Evolutionary conservation across 2,113 vertebrate genomes (phyloP).

Genomic region (Todiramphus saurophagus): DNA sequence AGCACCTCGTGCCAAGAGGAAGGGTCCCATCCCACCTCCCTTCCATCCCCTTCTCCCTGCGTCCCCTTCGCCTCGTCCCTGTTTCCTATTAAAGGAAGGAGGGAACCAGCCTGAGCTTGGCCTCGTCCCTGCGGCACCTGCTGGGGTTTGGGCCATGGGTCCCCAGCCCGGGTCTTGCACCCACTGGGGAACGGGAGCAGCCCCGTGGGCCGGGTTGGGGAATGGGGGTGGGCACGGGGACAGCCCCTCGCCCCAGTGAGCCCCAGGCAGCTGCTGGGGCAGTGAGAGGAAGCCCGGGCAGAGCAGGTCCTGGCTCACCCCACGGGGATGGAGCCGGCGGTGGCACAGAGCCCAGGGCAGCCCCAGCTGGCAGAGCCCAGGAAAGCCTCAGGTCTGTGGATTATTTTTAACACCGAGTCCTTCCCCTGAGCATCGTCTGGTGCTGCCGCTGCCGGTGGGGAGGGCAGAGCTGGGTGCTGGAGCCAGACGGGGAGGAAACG

Average conservation of each 20-base stretch:
- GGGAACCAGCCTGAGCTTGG: background rate
- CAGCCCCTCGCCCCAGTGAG: background rate
- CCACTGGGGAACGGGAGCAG: background rate
- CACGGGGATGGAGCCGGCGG: background rate
- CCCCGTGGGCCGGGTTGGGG: background rate
- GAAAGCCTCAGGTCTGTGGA: background rate
- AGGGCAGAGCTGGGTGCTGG: background rate
- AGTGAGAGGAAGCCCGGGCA: background rate
- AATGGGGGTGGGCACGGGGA: background rate
- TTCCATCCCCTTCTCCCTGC: background rate
- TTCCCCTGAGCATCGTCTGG: background rate
- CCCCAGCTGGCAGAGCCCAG: background rate
- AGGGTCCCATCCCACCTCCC: background rate
- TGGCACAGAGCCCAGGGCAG: background rate
- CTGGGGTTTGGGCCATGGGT: background rate
- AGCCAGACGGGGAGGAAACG: background rate
- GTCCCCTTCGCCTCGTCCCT: background rate
- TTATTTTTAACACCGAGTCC: background rate
- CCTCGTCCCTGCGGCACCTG: background rate
- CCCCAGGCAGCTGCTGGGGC: background rate
- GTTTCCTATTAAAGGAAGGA: accelerated
- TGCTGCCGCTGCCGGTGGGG: accelerated
- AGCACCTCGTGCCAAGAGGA: background rate
- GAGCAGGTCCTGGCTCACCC: background rate
- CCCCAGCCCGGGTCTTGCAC: background rate